Conservation (phyloP, 2,797 vertebrate genomes). For the Babyrousa celebensis region DNA sequence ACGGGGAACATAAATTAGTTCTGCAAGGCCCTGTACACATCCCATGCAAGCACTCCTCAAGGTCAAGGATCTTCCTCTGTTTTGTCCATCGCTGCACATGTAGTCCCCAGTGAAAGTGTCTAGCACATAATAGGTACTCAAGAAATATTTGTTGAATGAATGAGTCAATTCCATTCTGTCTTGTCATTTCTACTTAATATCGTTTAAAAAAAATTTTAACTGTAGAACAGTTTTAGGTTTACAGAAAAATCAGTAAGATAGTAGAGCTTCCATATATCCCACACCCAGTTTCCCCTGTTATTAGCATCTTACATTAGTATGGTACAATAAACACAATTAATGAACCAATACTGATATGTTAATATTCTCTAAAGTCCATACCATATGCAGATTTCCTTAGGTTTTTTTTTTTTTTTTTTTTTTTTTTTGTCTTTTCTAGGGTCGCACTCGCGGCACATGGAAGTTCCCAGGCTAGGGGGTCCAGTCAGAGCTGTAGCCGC, state of each 20-base stretch:
- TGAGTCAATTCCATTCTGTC: background rate
- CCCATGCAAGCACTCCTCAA: background rate
- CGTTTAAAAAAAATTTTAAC: background rate
- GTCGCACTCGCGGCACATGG: no score
- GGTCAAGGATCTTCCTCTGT: background rate
- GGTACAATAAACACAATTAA: background rate
- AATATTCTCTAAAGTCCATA: background rate
- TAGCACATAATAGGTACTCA: background rate
- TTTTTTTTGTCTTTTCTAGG: no score
- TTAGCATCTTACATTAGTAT: background rate
- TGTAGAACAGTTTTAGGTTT: slow-evolving; percentile 43
- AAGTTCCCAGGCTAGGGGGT: no score
- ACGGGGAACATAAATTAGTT: background rate
- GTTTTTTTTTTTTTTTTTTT: background rate
- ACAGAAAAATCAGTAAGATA: background rate
- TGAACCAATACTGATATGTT: background rate
- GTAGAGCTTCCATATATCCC: background rate
- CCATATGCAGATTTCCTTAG: background rate
- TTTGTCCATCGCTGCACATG: background rate
- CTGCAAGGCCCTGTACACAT: background rate
- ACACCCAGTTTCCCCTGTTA: background rate
- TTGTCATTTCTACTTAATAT: background rate
- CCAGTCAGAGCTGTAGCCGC: no score
- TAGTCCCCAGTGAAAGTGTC: background rate
- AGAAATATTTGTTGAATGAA: slow-evolving; percentile 15